Evolutionary conservation across 2,888 invertebrate genomes (phyloP).

Genomic region (Adineta ricciae): DNA sequence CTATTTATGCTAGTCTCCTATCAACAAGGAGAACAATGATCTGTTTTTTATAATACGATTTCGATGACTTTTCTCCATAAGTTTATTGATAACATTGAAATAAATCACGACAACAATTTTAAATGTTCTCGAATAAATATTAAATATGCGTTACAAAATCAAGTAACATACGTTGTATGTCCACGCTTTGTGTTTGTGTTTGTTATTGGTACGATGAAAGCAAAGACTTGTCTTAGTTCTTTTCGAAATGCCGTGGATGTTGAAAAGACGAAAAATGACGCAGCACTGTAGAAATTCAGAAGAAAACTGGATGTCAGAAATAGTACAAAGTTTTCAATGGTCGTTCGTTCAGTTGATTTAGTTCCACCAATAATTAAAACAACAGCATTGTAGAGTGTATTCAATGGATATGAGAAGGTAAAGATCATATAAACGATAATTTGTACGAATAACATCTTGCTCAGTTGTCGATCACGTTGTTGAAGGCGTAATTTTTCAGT

Average conservation of each 20-base stretch:
- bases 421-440: background rate
- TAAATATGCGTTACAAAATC: no score
- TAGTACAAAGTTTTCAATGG: background rate
- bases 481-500: background rate
- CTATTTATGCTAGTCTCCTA: no score
- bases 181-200: no score
- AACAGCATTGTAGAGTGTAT: background rate
- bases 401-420: background rate
- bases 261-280: background rate
- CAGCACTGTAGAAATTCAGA: background rate
- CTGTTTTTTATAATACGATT: no score
- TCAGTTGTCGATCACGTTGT: conserved; percentile 5
- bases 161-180: no score
- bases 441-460: background rate
- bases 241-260: background rate
- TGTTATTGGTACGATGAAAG: background rate
- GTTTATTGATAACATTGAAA: no score
- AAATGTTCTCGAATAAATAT: no score
- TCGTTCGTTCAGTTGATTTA: background rate
- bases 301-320: background rate
- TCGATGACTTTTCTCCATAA: no score
- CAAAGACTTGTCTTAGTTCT: background rate
- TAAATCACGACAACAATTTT: no score
- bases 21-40: no score
- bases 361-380: background rate